Conservation (phyloP, 2,888 invertebrate genomes). For the Andrena flavipes region DNA sequence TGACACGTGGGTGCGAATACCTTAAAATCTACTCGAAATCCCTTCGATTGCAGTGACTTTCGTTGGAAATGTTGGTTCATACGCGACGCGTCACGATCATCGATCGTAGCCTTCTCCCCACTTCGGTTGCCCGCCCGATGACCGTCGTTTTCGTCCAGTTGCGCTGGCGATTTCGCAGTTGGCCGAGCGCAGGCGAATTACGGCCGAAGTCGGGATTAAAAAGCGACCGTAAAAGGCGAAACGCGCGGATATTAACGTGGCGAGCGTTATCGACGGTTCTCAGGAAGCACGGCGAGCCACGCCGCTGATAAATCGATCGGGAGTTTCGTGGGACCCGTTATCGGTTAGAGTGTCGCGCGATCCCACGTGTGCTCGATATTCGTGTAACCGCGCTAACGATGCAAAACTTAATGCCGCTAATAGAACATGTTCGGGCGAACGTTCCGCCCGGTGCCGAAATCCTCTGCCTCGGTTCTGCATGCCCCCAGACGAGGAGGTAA, state of each 20-base stretch:
- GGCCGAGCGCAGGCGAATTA: slow-evolving; percentile 12
- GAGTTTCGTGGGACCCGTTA: slow-evolving; percentile 38
- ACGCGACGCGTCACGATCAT: slow-evolving; percentile 4
- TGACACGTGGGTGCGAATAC: no score
- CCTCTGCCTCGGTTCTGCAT: neutral
- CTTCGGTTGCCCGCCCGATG: neutral
- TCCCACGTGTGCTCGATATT: neutral
- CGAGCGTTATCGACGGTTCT: slow-evolving; percentile 16
- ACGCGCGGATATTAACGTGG: slow-evolving; percentile 23
- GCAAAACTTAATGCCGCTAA: slow-evolving; percentile 6
- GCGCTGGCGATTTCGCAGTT: slow-evolving; percentile 1
- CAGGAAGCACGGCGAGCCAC: neutral
- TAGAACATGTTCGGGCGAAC: no score
- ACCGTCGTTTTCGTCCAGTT: neutral
- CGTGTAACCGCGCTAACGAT: neutral
- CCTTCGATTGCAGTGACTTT: neutral
- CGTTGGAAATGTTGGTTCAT: neutral
- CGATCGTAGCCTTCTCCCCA: neutral
- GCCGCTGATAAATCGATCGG: slow-evolving; percentile 29
- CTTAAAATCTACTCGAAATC: neutral
- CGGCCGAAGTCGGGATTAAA: slow-evolving; percentile 15
- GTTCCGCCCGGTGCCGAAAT: no score
- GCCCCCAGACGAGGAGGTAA: neutral
- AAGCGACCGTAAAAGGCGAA: slow-evolving; percentile 18
- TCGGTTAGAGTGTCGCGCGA: neutral